phyloP scores from a whole-genome alignment of 1,140 invertebrate genomes.

The Chionoecetes opilio region DNA sequence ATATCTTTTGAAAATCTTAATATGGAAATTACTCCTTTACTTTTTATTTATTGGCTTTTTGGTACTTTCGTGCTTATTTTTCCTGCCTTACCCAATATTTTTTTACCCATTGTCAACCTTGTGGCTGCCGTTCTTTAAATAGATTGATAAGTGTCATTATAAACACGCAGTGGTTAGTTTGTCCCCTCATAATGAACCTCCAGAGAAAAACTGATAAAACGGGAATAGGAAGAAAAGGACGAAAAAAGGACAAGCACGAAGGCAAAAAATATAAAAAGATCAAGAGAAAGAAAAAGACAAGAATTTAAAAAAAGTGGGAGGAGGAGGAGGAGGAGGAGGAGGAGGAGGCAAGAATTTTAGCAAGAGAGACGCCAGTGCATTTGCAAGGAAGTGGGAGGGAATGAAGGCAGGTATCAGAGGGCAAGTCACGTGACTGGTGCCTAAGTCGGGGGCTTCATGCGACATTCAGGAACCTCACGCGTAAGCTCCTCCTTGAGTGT shows the following conservation, averaged over 20 bases:
- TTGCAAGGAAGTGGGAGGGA: not conserved
- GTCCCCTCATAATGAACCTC: too few species aligned
- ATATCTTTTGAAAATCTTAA: too few species aligned
- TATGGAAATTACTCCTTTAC: too few species aligned
- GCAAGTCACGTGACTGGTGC: not conserved
- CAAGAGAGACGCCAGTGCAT: not conserved
- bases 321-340: not conserved
- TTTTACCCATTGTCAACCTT: too few species aligned
- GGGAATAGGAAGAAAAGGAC: not conserved
- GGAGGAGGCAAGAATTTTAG: not conserved
- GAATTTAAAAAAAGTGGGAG: not conserved
- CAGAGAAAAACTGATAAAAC: too few species aligned
- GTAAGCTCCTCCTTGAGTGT: slow-evolving; percentile 7
- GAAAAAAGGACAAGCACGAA: not conserved
- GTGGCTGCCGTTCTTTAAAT: too few species aligned
- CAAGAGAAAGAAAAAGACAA: not conserved
- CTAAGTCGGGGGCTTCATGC: not conserved
- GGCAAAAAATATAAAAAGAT: not conserved
- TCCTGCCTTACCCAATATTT: too few species aligned
- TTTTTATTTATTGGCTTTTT: too few species aligned
- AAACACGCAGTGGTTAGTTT: too few species aligned
- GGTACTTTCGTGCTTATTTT: too few species aligned
- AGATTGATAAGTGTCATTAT: too few species aligned
- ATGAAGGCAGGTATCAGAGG: not conserved
- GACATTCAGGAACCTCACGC: slow-evolving; percentile 16